Percentiles rank a stretch among this genome's conserved stretches.
These are phyloP conservation scores for Drosophila hawaiiensis DNA, from an alignment of 2,888 invertebrate species.

Conservation along the genomic window DNA sequence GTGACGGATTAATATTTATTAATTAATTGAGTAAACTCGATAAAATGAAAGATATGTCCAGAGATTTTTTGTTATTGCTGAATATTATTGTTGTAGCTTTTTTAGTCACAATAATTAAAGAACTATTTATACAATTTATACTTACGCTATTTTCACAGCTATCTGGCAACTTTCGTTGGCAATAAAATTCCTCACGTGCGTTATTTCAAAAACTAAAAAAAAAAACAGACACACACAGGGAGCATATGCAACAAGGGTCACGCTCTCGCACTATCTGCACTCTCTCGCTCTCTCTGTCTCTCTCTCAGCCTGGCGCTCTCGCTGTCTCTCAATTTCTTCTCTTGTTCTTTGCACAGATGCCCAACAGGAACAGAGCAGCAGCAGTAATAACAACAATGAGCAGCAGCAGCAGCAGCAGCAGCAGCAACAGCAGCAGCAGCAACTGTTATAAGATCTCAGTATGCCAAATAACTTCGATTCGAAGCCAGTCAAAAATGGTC, in stretches of 20 bases:
- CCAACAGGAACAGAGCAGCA: slow-evolving; percentile 40
- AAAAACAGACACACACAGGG: slow-evolving; percentile 1
- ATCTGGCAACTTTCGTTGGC: slow-evolving; percentile 42
- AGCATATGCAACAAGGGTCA: slow-evolving; percentile 65
- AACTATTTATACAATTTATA: background rate
- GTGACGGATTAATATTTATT: background rate
- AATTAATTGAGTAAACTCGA: background rate
- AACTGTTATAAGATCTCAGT: slow-evolving; percentile 63
- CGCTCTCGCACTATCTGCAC: slow-evolving; percentile 23
- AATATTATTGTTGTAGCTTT: background rate
- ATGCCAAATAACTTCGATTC: slow-evolving; percentile 60
- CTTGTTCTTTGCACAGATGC: slow-evolving; percentile 36
- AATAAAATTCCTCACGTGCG: slow-evolving; percentile 52
- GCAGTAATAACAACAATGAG: slow-evolving; percentile 9
- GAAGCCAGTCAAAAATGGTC: slow-evolving; percentile 85
- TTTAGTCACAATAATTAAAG: background rate
- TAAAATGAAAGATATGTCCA: background rate
- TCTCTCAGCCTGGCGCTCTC: slow-evolving; percentile 1
- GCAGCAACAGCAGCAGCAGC: slow-evolving; percentile 4
- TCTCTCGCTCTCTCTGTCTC: slow-evolving; percentile 6
- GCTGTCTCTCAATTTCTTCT: slow-evolving; percentile 1
- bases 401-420: slow-evolving; percentile 12
- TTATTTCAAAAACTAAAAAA: slow-evolving; percentile 14
- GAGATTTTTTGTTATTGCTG: background rate
- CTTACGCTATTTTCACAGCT: background rate